Base-by-base conservation (phyloP, 2,888 invertebrate genomes). In the Lamellibrachia satsuma region DNA sequence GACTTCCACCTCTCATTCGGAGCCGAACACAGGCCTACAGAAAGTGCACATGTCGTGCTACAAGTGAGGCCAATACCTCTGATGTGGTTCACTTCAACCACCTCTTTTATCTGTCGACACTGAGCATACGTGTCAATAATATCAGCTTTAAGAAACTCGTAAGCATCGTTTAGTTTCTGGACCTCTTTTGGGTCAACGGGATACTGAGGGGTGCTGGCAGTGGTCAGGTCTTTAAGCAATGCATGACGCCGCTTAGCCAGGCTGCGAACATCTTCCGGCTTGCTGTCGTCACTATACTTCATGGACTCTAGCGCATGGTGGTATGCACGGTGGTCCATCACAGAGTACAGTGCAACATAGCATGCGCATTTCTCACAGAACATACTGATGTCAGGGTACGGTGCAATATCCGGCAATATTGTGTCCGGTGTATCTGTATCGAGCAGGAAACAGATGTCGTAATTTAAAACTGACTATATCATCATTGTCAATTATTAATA, bases 1-100 rank as follows among this genome's bases (percentile, higher is more conserved):
- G 94, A 95, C 93, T 96, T 96, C 96, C 96, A 96, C 8, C 93
- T 93, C 11, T 94, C 94, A 93, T 96, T 96, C 92, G 1, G 94
- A 94, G 93, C 95, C 91, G 60, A 94, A 90, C 95, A 95, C 55
- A 92, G 90, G 11, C 94, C 94, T 0, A 93, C 92, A 90, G 95
- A 95, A 91, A 94, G 93, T 0, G 94, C 94, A 93, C 95, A 95
- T 0, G 94, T 93, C 11, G 95, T 94, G 91, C 95, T 95, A 92
- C 96, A 95, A 92, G 94, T 95, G 52, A 96, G 94, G 2, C 95
- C 94, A 1, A 95, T 93, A 7, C 95, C 95, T n/a, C 94, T 92
- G 39, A 96, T 95, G 27, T 94, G 93, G 11, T 95, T 94, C 93
- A 95, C 94, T 4, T 95, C 94, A n/a, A 94, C 94, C 51, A 95